phyloP scores from a whole-genome alignment of 1,140 invertebrate species.

The Drosophila mauritiana region DNA sequence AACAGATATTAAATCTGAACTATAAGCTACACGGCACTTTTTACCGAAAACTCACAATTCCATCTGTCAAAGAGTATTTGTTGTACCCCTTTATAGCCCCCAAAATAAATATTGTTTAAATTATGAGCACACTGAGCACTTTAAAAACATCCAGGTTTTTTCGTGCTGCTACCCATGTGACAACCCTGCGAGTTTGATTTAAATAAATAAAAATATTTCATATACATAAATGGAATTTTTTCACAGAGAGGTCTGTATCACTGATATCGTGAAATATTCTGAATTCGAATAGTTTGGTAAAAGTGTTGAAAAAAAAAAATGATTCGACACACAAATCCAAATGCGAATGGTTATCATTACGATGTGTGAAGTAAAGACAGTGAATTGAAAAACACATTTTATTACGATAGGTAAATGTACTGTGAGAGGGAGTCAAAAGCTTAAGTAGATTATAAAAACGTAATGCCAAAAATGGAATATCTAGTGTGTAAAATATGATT shows the following conservation, averaged over 20 bases:
- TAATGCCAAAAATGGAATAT: conserved; percentile 2
- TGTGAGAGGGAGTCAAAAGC: background rate
- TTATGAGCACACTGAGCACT: conserved; percentile 35
- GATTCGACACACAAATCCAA: conserved; percentile 15
- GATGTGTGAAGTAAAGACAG: conserved; percentile 12
- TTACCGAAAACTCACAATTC: conserved; percentile 15
- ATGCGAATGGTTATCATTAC: conserved; percentile 28
- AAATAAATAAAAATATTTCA: conserved; percentile 45
- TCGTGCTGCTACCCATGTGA: conserved; percentile 17
- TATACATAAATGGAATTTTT: conserved; percentile 22
- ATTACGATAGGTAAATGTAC: conserved; percentile 13
- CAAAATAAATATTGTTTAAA: conserved; percentile 43
- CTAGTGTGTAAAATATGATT: background rate
- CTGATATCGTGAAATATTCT: too few species aligned
- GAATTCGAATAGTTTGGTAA: background rate
- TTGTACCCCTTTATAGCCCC: conserved; percentile 28
- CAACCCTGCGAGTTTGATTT: conserved; percentile 44
- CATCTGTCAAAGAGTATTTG: conserved; percentile 43
- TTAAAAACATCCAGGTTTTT: conserved; percentile 16
- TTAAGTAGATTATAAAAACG: conserved; percentile 28
- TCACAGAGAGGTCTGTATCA: background rate
- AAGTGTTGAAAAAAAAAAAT: conserved; percentile 5
- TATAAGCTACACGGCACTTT: conserved; percentile 13
- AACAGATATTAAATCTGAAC: conserved; percentile 29
- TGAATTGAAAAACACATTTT: background rate